Base-by-base conservation (phyloP, 2,888 invertebrate genomes). In the Pheosia tremula region DNA sequence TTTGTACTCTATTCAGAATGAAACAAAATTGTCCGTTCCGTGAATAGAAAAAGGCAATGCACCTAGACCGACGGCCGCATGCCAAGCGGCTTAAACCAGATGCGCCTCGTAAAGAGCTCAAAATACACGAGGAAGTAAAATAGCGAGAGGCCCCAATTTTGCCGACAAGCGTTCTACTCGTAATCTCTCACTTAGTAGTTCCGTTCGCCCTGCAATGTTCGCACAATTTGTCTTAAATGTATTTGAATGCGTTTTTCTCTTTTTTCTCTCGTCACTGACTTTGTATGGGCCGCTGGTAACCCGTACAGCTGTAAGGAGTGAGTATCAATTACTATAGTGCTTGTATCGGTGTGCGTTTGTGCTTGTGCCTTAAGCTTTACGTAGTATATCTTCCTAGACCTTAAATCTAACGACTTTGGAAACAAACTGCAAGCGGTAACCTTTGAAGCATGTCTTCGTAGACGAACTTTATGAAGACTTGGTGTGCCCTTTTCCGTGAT, bases 241-340 rank as follows among this genome's bases (percentile, higher is more conserved):
- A 94, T 90, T 94, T 94, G 94, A 94, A 94, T 94, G 94, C 94
- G 94, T 93, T 94, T 94, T 94, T 92, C 88, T 93, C 91, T 93
- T 93, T 94, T 94, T 94, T 94, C 94, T 94, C 93, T 93, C 91
- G 94, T 94, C 94, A 95, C 94, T 95, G 94, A 95, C 95, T 95
- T 95, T 95, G 94, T 94, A 95, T 95, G 95, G 95, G 95, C 94
- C 92, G 95, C 95, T 94, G 95, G 95, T 95, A 94, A 95, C 91
- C 94, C 92, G 91, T 93, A 94, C 95, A 95, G 95, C 94, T 86
- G 89, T 94, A 87, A 95, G 95, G 95, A 95, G 96, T 96, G 95
- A 96, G 96, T 96, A 96, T 94, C 93, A 88, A 89, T 91, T 94
- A 94, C 93, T 94, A 88, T 93, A 95, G 94, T 94, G 95, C 93